Evolutionary conservation across 1,140 invertebrate species (phyloP).

Genomic region (Portunus trituberculatus): DNA sequence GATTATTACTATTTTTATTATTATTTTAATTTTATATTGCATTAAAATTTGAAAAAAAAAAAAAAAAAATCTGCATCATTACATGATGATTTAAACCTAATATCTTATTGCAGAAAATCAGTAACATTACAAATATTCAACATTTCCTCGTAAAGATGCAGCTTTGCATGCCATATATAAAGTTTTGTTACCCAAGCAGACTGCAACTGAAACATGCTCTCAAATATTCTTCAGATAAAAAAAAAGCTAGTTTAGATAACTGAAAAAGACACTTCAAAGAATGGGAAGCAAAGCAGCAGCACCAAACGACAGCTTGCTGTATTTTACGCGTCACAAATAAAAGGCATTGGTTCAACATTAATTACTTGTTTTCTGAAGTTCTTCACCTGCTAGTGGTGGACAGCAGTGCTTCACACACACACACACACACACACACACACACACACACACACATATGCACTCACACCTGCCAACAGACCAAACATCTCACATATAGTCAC

Average conservation of each 20-base stretch:
- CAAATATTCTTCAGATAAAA: neutral
- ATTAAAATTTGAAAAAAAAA: neutral
- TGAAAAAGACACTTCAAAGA: neutral
- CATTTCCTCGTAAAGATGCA: neutral
- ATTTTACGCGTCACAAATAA: neutral
- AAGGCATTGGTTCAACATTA: neutral
- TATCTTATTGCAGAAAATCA: neutral
- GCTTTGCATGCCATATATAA: neutral
- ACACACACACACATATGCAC: neutral
- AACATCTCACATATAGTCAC: neutral
- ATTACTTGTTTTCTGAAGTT: neutral
- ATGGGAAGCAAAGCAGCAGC: neutral
- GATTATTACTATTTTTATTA: neutral
- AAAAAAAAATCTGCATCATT: neutral
- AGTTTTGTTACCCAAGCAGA: neutral
- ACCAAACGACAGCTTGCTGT: neutral
- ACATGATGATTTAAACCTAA: neutral
- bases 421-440: too few relatives aligned
- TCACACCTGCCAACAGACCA: neutral
- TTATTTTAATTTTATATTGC: neutral
- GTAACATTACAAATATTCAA: neutral
- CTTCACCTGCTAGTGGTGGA: neutral
- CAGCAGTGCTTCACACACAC: conserved; percentile 18
- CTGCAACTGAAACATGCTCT: neutral
- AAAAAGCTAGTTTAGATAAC: neutral